Evolutionary conservation across 2,797 vertebrate genomes (phyloP).

Genomic region (Cossypha dichroa): DNA sequence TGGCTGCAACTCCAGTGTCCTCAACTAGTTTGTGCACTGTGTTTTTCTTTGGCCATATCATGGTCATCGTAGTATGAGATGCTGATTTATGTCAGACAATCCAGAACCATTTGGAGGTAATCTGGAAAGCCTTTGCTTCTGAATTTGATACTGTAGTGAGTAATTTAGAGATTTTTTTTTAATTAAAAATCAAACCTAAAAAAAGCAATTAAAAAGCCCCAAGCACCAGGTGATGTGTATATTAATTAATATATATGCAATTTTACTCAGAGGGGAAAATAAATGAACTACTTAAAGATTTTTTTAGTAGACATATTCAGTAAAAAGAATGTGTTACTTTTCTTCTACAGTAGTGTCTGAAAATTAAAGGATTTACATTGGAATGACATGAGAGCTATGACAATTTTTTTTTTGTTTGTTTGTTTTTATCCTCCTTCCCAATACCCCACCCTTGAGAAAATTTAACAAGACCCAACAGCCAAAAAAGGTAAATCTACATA

Average conservation of each 20-base stretch:
- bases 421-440: background rate
- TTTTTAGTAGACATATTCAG: background rate
- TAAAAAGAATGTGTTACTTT: background rate
- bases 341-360: background rate
- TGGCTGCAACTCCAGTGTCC: background rate
- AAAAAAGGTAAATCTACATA: background rate
- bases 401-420: background rate
- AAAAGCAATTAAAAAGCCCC: background rate
- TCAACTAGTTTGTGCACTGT: background rate
- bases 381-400: background rate
- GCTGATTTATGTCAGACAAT: background rate
- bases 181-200: background rate
- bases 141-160: background rate
- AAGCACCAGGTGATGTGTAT: background rate
- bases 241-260: background rate
- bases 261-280: background rate
- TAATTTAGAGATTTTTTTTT: background rate
- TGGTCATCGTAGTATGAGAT: background rate
- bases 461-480: background rate
- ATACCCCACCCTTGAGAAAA: accelerated
- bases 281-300: background rate
- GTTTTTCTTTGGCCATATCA: background rate
- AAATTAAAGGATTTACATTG: background rate
- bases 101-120: background rate
- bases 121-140: background rate